Percentiles rank a stretch among this genome's conserved stretches.
Evolutionary conservation across 2,888 invertebrate species (phyloP).

Genomic region (Actias luna): DNA sequence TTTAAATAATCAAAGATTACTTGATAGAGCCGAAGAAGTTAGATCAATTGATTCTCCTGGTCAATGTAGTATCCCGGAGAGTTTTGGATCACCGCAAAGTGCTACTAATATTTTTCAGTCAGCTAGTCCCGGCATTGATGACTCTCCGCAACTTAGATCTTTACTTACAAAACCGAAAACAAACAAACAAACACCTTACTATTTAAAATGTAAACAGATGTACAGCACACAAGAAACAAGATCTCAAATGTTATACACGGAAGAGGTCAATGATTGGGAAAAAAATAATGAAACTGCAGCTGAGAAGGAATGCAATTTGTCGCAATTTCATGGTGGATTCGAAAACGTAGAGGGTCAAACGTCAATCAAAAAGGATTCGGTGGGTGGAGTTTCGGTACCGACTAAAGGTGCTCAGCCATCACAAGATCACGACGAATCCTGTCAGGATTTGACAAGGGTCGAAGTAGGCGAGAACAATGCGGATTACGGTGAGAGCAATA

Average conservation of each 20-base stretch:
- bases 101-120: slow-evolving; percentile 54
- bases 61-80: slow-evolving; percentile 61
- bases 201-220: slow-evolving; percentile 50
- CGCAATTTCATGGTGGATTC: slow-evolving; percentile 75
- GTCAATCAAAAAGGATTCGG: slow-evolving; percentile 62
- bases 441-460: slow-evolving; percentile 75
- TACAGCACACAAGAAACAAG: slow-evolving; percentile 51
- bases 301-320: slow-evolving; percentile 66
- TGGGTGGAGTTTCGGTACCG: slow-evolving; percentile 58
- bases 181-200: slow-evolving; percentile 52
- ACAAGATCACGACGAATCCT: slow-evolving; percentile 56
- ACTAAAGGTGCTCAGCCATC: slow-evolving; percentile 66
- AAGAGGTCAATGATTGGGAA: slow-evolving; percentile 56
- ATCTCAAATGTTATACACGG: slow-evolving; percentile 52
- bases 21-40: slow-evolving; percentile 52
- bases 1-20: slow-evolving; percentile 25
- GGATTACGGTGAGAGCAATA: slow-evolving; percentile 71
- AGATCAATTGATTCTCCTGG: slow-evolving; percentile 62
- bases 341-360: slow-evolving; percentile 55
- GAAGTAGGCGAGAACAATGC: slow-evolving; percentile 71
- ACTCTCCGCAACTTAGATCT: slow-evolving; percentile 82
- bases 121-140: slow-evolving; percentile 55
- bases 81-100: slow-evolving; percentile 68
- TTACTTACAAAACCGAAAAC: slow-evolving; percentile 68
- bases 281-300: slow-evolving; percentile 55